Evolutionary conservation across 2,797 vertebrate genomes (phyloP).

Genomic region (Galaxias olidus): DNA sequence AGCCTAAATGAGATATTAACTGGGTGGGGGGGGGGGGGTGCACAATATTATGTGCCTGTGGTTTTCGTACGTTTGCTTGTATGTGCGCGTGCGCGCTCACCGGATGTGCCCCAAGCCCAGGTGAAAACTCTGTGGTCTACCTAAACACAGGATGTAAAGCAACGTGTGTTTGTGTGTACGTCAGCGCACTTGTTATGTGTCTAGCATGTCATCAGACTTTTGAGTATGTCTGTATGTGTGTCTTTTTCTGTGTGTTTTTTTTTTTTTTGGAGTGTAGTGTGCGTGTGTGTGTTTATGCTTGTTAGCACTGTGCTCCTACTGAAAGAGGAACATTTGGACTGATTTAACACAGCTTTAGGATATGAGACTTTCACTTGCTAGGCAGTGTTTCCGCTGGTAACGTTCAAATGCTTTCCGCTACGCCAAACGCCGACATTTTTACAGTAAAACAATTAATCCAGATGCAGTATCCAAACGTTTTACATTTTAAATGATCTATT

Average conservation of each 20-base stretch:
- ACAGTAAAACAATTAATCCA: too few relatives aligned
- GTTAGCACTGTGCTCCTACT: slow-evolving; percentile 33
- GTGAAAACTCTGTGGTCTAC: slow-evolving; percentile 62
- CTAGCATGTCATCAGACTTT: too few relatives aligned
- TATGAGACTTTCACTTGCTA: slow-evolving; percentile 79
- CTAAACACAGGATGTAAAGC: slow-evolving; percentile 56
- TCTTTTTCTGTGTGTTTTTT: slow-evolving; percentile 15
- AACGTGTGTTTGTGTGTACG: slow-evolving; percentile 5
- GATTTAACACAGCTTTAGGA: slow-evolving; percentile 70
- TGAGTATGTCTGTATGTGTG: slow-evolving; percentile 12
- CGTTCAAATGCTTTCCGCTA: too few relatives aligned
- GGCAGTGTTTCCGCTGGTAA: slow-evolving; percentile 21
- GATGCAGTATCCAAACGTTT: too few relatives aligned
- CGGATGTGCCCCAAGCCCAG: slow-evolving; percentile 40
- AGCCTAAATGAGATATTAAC: too few relatives aligned
- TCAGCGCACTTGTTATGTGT: neutral
- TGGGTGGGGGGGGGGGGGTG: too few relatives aligned
- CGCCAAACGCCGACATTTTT: too few relatives aligned
- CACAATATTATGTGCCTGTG: neutral
- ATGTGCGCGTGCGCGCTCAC: slow-evolving; percentile 26
- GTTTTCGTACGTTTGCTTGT: slow-evolving; percentile 1
- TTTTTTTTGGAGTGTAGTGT: slow-evolving; percentile 13
- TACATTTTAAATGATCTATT: too few relatives aligned
- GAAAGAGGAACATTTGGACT: slow-evolving; percentile 78
- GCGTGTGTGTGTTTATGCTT: slow-evolving; percentile 18